Conservation (phyloP, 2,888 invertebrate genomes). For the Theodoxus fluviatilis region DNA sequence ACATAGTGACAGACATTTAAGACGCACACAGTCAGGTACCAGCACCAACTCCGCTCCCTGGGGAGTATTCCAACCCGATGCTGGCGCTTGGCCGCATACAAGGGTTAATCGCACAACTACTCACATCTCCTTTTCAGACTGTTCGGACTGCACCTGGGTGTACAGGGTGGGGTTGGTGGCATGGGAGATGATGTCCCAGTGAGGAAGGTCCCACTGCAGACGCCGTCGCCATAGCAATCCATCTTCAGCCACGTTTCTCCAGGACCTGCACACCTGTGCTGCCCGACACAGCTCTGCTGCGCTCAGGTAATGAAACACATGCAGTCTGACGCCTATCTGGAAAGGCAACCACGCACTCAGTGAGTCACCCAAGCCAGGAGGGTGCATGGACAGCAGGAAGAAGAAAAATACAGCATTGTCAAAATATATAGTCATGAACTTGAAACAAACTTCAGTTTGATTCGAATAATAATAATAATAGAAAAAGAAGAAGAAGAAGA, state of each 20-base stretch:
- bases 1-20: too few species aligned
- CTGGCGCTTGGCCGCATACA: background rate
- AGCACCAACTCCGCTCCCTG: background rate
- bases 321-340: constrained; percentile 48
- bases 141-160: constrained; percentile 53
- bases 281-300: constrained; percentile 50
- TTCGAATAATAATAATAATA: too few species aligned
- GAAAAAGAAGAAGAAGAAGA: too few species aligned
- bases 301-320: constrained; percentile 52
- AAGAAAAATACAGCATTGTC: background rate
- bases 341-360: too few species aligned
- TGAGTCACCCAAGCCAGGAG: too few species aligned
- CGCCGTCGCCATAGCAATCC: constrained; percentile 55
- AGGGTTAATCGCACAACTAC: constrained; percentile 29
- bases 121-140: constrained; percentile 61
- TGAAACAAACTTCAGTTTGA: too few species aligned
- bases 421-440: background rate
- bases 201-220: constrained; percentile 43
- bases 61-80: background rate
- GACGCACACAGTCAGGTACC: background rate
- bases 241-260: constrained; percentile 54
- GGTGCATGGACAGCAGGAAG: too few species aligned
- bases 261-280: constrained; percentile 49
- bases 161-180: constrained; percentile 57
- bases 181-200: constrained; percentile 58